Evolutionary conservation across 1,140 invertebrate species (phyloP), one percentile per base, ranked within the genome.

Genomic region (Meloidogyne floridensis): DNA sequence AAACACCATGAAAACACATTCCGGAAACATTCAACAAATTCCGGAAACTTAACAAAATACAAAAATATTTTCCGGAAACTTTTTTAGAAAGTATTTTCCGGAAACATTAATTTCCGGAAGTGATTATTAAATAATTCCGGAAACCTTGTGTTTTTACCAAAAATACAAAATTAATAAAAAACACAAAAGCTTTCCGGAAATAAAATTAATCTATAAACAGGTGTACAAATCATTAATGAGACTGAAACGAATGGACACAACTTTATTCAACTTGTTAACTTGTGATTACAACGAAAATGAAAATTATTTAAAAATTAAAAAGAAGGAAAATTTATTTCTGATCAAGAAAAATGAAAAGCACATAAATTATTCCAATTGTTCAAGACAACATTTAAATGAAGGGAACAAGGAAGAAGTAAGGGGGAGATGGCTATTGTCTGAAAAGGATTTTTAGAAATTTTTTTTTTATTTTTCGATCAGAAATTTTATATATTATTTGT

Each of bases 201-300:
- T 53, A 53, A 53, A 53, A 59, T 15, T 11, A 59, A n/a, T 6
- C n/a, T n/a, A 11, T 7, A 65, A 65, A 65, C n/a, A 65, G 59
- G 59, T 65, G 7, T 65, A 65, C 59, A 65, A 78, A n/a, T 70
- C 77, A n/a, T 47, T 78, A 47, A 65, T 70, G 51, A 59, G 13
- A 8, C 77, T 78, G n/a, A 78, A 43, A 47, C 32, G 42, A 32
- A 65, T 20, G 18, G 59, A 78, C 18, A 13, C 0, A 43, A 3
- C 18, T 42, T 15, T 77, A 15, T 77, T 77, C 53, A 65, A 51
- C n/a, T 20, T 59, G 47, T 65, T 77, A 65, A 65, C 65, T 20
- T 65, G n/a, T 18, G 71, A 59, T 54, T 59, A 77, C 75, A n/a
- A 51, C 18, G 47, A 76, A 20, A 13, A 43, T 53, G 11, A 77